Evolutionary conservation across 92 coral and sea anemone genomes (phyloP).

Genomic region (Hydrozoanthus gracilis): DNA sequence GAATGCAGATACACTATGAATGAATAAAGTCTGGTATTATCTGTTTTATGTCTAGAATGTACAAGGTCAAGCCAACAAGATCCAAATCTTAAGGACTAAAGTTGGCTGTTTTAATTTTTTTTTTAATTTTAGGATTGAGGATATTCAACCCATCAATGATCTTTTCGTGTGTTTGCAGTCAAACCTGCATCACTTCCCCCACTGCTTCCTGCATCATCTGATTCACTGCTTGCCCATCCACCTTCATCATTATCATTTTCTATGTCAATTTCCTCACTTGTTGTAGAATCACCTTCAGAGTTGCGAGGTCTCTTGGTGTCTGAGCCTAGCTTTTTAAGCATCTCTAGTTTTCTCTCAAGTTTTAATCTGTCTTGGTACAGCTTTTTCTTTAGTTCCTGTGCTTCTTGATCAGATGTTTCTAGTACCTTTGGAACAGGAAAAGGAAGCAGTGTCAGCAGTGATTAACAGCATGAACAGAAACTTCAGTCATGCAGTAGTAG

Average conservation of each 20-base stretch:
- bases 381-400: slow-evolving; percentile 83
- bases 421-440: slow-evolving; percentile 68
- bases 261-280: slow-evolving; percentile 90
- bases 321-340: slow-evolving; percentile 65
- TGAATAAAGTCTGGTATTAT: not conserved
- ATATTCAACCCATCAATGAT: slow-evolving; percentile 35
- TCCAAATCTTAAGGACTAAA: not conserved
- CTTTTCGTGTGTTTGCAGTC: slow-evolving; percentile 83
- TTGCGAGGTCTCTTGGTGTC: slow-evolving; percentile 83
- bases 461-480: not conserved
- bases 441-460: not conserved
- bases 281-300: slow-evolving; percentile 94
- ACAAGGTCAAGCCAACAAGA: slow-evolving; percentile 5
- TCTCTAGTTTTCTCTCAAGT: slow-evolving; percentile 74
- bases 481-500: no score
- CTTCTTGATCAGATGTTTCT: slow-evolving; percentile 90
- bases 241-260: slow-evolving; percentile 90
- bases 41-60: slow-evolving; percentile 33
- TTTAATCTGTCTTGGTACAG: slow-evolving; percentile 76
- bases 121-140: slow-evolving; percentile 25
- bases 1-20: slow-evolving; percentile 24
- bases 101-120: slow-evolving; percentile 16
- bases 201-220: slow-evolving; percentile 95
- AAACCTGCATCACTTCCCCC: slow-evolving; percentile 97
- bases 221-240: slow-evolving; percentile 95